Evolutionary conservation across 2,888 invertebrate species (phyloP).

Genomic region (Spodoptera picta): DNA sequence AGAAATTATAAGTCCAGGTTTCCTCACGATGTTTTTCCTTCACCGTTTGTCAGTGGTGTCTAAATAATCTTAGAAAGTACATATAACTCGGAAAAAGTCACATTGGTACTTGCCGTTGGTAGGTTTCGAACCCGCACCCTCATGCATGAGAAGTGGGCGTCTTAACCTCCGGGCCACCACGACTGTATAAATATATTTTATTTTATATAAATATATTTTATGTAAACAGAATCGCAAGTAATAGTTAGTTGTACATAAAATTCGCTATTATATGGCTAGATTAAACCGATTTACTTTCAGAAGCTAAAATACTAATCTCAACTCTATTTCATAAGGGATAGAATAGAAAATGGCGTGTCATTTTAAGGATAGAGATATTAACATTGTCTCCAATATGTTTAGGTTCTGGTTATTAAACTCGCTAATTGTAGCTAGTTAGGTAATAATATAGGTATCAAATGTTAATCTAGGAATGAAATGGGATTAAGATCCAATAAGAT

Average conservation of each 20-base stretch:
- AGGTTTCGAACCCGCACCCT: too few relatives aligned
- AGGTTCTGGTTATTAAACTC: slow-evolving; percentile 41
- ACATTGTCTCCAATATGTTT: slow-evolving; percentile 19
- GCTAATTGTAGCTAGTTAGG: slow-evolving; percentile 25
- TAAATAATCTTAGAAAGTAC: too few relatives aligned
- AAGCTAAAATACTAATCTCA: slow-evolving; percentile 14
- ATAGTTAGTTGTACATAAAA: slow-evolving; percentile 23
- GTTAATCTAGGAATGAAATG: slow-evolving; percentile 34
- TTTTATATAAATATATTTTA: too few relatives aligned
- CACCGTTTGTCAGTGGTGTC: too few relatives aligned
- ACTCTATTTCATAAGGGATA: slow-evolving; percentile 11
- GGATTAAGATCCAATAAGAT: slow-evolving; percentile 10
- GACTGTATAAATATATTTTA: too few relatives aligned
- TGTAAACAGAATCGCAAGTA: too few relatives aligned
- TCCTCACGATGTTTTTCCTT: too few relatives aligned
- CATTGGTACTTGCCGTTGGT: too few relatives aligned
- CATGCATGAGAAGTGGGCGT: too few relatives aligned
- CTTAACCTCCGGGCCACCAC: too few relatives aligned
- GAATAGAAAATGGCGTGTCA: slow-evolving; percentile 18
- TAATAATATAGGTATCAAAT: slow-evolving; percentile 23
- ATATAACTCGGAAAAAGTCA: too few relatives aligned
- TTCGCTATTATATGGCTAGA: slow-evolving; percentile 34
- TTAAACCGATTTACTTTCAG: slow-evolving; percentile 15
- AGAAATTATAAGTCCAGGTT: too few relatives aligned
- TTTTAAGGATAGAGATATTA: slow-evolving; percentile 18